Evolutionary conservation across 2,888 invertebrate species (phyloP), one percentile per base, ranked within the genome.

Genomic region (Odontocolon sp.): DNA sequence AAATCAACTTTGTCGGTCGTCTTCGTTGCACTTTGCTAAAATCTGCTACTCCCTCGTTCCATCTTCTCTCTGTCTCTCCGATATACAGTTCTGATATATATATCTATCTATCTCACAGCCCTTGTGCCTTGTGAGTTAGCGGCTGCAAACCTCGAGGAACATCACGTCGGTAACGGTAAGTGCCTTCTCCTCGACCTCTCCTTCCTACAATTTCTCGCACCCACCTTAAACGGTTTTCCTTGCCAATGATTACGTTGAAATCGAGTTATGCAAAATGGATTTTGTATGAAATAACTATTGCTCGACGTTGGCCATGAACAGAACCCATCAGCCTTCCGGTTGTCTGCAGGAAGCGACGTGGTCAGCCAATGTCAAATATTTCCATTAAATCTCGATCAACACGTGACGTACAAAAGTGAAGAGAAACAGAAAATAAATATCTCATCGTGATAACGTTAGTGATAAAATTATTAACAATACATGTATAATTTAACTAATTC

Each of bases 231-330:
- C 83, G 83, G 80, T 85, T 87, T 86, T 80, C 76, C 84, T 82
- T 80, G 76, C 82, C 86, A 86, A 87, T 87, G 87, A 88, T 87
- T 86, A 85, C 83, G 83, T 83, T 84, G 81, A 80, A 88, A 89
- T 89, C 80, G 85, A 87, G 85, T 89, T 89, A 89, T 78, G 85
- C 81, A 87, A 88, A 89, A 85, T 85, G 82, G 84, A 88, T 89
- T 88, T 85, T 85, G 72, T 81, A 85, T 87, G 87, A 85, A 87
- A 87, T 87, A 88, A 88, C 86, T 85, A 84, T 87, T 83, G 81
- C 78, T 80, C 70, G 80, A 50, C 67, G 36, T 52, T 8, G 3
- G 5, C 18, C 54, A 31, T 4, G 8, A 54, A 52, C 52, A 16
- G 14, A 8, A 9, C 16, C 9, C 11, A 33, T 54, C 54, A 33